Conservation (phyloP, 1,140 invertebrate genomes). For the Ips typographus region DNA sequence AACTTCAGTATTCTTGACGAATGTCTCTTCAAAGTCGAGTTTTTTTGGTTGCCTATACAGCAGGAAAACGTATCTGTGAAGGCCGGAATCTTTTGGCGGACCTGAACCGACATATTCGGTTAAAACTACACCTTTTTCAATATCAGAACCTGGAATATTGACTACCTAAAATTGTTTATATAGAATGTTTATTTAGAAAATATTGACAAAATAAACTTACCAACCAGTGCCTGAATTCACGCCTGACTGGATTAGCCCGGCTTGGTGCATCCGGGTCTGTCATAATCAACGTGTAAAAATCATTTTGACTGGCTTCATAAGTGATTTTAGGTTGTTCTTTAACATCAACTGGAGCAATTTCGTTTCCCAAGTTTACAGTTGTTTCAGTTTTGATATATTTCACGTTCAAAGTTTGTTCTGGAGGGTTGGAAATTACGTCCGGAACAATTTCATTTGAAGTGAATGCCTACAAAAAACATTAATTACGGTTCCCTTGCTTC, state of each 20-base stretch:
- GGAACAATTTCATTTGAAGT: slow-evolving; percentile 38
- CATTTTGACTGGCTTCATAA: slow-evolving; percentile 62
- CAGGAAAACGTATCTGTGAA: slow-evolving; percentile 90
- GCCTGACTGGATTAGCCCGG: slow-evolving; percentile 53
- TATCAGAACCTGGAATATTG: slow-evolving; percentile 82
- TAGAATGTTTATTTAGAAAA: too few species aligned
- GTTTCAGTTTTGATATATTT: slow-evolving; percentile 58
- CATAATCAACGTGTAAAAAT: slow-evolving; percentile 79
- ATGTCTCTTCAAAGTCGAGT: slow-evolving; percentile 68
- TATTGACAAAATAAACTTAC: slow-evolving; percentile 15
- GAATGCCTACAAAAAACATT: slow-evolving; percentile 32
- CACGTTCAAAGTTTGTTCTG: slow-evolving; percentile 48
- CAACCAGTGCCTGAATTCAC: slow-evolving; percentile 62
- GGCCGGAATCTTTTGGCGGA: slow-evolving; percentile 76
- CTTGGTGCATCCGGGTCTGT: slow-evolving; percentile 82
- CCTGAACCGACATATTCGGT: slow-evolving; percentile 83
- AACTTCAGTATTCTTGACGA: slow-evolving; percentile 51
- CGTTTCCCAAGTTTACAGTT: slow-evolving; percentile 69
- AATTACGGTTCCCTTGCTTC: neutral
- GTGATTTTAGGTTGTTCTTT: slow-evolving; percentile 66
- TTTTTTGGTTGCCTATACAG: slow-evolving; percentile 80
- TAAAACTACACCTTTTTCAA: slow-evolving; percentile 67
- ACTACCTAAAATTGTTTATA: slow-evolving; percentile 57
- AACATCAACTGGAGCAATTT: slow-evolving; percentile 73
- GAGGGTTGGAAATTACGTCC: slow-evolving; percentile 40